Evolutionary conservation across 2,797 vertebrate species (phyloP).

Genomic region (Parauchenoglanis ngamensis): DNA sequence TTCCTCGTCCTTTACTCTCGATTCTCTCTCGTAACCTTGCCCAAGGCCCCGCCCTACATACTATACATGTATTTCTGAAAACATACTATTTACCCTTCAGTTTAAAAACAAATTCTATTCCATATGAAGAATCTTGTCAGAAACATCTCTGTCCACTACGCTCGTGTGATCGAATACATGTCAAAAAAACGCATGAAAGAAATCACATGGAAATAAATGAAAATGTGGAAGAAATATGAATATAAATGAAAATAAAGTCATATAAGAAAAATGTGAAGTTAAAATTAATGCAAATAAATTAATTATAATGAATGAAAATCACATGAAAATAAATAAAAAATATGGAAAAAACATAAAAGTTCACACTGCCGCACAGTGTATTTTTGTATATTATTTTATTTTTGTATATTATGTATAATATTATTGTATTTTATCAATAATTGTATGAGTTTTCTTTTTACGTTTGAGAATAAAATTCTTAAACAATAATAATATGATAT

Average conservation of each 20-base stretch:
- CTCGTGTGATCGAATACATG: neutral
- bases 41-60: neutral
- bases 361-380: neutral
- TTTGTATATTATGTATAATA: no score
- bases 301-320: neutral
- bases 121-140: neutral
- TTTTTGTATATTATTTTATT: no score
- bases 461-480: neutral
- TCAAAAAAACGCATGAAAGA: neutral
- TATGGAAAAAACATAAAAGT: neutral
- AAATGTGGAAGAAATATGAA: neutral
- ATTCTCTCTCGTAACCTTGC: constrained; percentile 30
- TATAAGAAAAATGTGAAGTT: neutral
- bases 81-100: neutral
- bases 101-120: neutral
- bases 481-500: neutral
- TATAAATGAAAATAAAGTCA: neutral
- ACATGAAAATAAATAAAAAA: neutral
- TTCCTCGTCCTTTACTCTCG: constrained; percentile 25
- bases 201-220: neutral
- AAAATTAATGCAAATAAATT: neutral
- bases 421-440: neutral
- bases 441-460: neutral
- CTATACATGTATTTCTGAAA: neutral
- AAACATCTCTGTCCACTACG: neutral